Percentiles rank a stretch among this genome's conserved stretches.
phyloP scores from a whole-genome alignment of 2,888 invertebrate genomes.

The Epicampocera succincta region DNA sequence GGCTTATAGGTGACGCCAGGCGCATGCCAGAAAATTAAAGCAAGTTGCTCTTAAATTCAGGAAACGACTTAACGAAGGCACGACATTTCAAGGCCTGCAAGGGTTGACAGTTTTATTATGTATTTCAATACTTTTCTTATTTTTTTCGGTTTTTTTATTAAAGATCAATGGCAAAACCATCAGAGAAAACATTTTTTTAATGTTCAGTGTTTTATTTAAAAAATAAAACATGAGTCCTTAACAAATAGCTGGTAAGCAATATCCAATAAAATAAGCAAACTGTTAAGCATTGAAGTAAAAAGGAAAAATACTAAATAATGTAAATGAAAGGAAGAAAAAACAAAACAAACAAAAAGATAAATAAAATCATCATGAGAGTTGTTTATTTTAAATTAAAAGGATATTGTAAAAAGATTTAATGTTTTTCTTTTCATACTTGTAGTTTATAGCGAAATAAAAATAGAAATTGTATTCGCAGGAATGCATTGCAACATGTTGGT shows the following conservation, averaged over 20 bases:
- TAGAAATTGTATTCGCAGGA: constrained; percentile 20
- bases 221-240: constrained; percentile 10
- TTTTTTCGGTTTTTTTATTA: constrained; percentile 7
- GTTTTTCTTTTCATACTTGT: constrained; percentile 10
- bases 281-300: constrained; percentile 18
- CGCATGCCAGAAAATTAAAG: too few species aligned
- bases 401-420: neutral
- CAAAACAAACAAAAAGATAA: constrained; percentile 33
- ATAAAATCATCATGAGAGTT: constrained; percentile 37
- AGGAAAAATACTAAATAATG: constrained; percentile 6
- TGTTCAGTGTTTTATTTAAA: constrained; percentile 71
- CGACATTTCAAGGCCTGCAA: too few species aligned
- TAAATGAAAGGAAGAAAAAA: constrained; percentile 6
- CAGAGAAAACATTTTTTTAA: constrained; percentile 75
- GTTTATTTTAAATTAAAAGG: constrained; percentile 34
- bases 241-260: neutral
- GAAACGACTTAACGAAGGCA: too few species aligned
- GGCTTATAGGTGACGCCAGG: too few species aligned
- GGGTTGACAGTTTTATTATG: neutral
- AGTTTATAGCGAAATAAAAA: constrained; percentile 38
- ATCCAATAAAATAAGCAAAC: constrained; percentile 14
- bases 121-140: neutral
- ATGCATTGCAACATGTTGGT: constrained; percentile 56
- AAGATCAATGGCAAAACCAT: constrained; percentile 63
- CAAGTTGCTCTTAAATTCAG: too few species aligned